phyloP scores from a whole-genome alignment of 2,888 invertebrate genomes.

The Morpho achilles region DNA sequence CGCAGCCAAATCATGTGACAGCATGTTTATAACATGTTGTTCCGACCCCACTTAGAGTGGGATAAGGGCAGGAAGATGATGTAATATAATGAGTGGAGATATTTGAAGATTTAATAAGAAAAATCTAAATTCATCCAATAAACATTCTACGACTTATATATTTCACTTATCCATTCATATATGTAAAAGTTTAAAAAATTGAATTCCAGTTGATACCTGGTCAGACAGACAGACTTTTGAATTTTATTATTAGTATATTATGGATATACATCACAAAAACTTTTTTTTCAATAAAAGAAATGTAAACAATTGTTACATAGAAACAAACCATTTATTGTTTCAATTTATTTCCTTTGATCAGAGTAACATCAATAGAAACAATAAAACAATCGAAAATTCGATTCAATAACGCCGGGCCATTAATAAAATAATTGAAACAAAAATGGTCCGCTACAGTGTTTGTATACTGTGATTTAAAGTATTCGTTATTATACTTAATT shows the following conservation, averaged over 20 bases:
- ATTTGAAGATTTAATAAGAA: too few relatives aligned
- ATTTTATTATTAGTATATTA: not conserved
- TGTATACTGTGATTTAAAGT: not conserved
- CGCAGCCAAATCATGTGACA: too few relatives aligned
- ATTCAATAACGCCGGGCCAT: constrained; percentile 2
- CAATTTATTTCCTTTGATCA: constrained; percentile 4
- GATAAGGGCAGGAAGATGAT: too few relatives aligned
- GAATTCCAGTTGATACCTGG: too few relatives aligned
- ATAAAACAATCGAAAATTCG: constrained; percentile 5
- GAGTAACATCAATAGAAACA: not conserved
- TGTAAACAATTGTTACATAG: not conserved
- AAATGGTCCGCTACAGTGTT: not conserved
- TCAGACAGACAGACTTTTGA: too few relatives aligned
- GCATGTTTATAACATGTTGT: too few relatives aligned
- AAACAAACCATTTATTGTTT: not conserved
- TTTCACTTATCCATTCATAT: too few relatives aligned
- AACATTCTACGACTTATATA: too few relatives aligned
- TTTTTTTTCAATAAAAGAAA: not conserved
- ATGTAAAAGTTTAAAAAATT: too few relatives aligned
- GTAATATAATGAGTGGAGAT: too few relatives aligned
- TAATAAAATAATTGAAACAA: constrained; percentile 4
- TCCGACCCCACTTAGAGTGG: too few relatives aligned
- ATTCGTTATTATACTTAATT: not conserved
- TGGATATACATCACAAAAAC: not conserved
- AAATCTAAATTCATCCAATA: too few relatives aligned